Evolutionary conservation across 2,888 invertebrate genomes (phyloP), one percentile per base, ranked within the genome.

Genomic region (Synanthedon tipuliformis): DNA sequence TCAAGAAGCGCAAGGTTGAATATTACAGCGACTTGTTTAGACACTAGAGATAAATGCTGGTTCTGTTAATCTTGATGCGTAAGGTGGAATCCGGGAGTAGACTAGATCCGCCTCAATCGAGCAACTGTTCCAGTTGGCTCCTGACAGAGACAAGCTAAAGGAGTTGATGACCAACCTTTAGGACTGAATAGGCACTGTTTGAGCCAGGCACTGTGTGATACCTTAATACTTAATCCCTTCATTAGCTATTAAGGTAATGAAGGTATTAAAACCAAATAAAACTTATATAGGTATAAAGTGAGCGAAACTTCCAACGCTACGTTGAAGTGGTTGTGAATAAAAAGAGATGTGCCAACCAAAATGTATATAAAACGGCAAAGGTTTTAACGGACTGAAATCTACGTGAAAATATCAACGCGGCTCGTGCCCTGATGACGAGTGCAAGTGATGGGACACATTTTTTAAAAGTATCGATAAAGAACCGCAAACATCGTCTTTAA

Each of bases 351-450:
- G 45, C 45, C 77, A 71, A 81, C 81, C 83, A 77, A 75, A 80
- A 76, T 75, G 82, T 78, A 80, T 81, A 84, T 84, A 84, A 81
- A 83, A 83, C 80, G 71, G 74, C 68, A 75, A 81, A 81, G 83
- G 81, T 82, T 84, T 84, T 81, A 45, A 84, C 82, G 75, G 75
- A 83, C 82, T 81, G 76, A 85, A 86, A 85, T 85, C 84, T 83
- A 84, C 84, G 84, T 84, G 82, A 80, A 85, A 84, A 86, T 84
- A 85, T 85, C 86, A 83, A 78, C 80, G 79, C 73, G 73, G 75
- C 78, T 75, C 75, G 74, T 75, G 72, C 80, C 75, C 75, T 82
- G 85, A 85, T 85, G 85, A 85, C 81, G 81, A 82, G 80, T 74
- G 71, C 68, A 77, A 84, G 82, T 61, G 83, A 63, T 65, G 82